Evolutionary conservation across 2,113 vertebrate species (phyloP), one percentile per base, ranked within the genome.

Genomic region (Rhadina sibilatrix): DNA sequence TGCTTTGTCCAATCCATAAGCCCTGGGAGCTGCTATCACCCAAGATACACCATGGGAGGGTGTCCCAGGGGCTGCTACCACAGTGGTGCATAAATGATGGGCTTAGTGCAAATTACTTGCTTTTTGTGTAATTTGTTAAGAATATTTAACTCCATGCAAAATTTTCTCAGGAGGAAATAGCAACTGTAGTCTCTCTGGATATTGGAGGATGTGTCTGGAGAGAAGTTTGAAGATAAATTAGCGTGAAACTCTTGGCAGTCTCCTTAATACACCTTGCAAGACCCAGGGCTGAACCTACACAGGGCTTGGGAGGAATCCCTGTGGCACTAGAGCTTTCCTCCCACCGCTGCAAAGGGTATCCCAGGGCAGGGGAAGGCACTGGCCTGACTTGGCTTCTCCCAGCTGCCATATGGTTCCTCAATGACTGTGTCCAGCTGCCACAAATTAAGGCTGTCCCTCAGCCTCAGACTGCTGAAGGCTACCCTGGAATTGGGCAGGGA

Each of bases 401-500:
- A 66, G 75, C 57, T 80, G 54, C 82, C 90, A 83, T 80, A 77
- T 93, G 90, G 92, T 88, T 61, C 63, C 85, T 95, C 2, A 18
- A 17, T 59, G 70, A 78, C 85, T 11, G 1, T 46, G 64, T 93
- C 78, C 94, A 95, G 93, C 90, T 96, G 92, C 87, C 88, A 60
- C 94, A 95, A 96, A 96, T 97, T 91, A 95, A 53, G 44, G 33
- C 87, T 87, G 75, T 77, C 78, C 81, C 63, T 94, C 0, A 0
- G 84, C 82, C 85, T 70, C 82, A 77, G 53, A 15, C 75, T 85
- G 95, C 95, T 78, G 22, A 25, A 95, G 88, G 87, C 90, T 85
- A 18, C 10, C 5, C 66, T 95, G 85, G 87, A 88, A 50, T 20
- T 49, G 68, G 88, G 90, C 90, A 88, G 56, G 31, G 59, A 88